Evolutionary conservation across 2,113 vertebrate species (phyloP).

Genomic region (Anolis carolinensis): DNA sequence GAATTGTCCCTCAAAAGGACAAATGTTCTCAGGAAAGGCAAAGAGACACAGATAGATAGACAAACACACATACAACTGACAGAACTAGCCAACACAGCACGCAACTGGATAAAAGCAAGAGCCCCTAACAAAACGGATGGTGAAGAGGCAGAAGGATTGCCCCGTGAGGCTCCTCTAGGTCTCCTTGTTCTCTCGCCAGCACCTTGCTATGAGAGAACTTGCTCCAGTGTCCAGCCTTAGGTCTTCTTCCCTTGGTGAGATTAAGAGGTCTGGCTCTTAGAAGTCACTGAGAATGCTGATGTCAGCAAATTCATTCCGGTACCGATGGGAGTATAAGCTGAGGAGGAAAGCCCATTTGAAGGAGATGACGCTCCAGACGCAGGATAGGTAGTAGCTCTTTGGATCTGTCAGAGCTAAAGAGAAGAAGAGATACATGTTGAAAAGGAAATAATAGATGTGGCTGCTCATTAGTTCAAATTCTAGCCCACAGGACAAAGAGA

Average conservation of each 20-base stretch:
- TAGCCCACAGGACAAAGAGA: fast-evolving
- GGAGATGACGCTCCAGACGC: slow-evolving; percentile 90
- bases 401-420: slow-evolving; percentile 83
- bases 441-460: background rate
- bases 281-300: slow-evolving; percentile 95
- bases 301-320: slow-evolving; percentile 90
- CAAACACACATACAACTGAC: background rate
- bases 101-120: slow-evolving; percentile 40
- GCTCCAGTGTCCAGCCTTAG: background rate
- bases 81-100: slow-evolving; percentile 23
- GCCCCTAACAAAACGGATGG: slow-evolving; percentile 26
- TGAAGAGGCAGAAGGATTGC: slow-evolving; percentile 28
- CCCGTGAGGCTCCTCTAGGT: background rate
- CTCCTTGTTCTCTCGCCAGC: background rate
- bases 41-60: background rate
- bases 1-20: background rate
- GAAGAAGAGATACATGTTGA: fast-evolving
- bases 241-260: background rate
- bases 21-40: background rate
- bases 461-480: background rate
- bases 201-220: background rate
- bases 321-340: slow-evolving; percentile 80
- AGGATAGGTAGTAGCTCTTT: slow-evolving; percentile 86
- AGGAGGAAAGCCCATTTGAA: slow-evolving; percentile 91
- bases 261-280: slow-evolving; percentile 59